phyloP scores from a whole-genome alignment of 2,888 invertebrate species.

The Salticus scenicus region DNA sequence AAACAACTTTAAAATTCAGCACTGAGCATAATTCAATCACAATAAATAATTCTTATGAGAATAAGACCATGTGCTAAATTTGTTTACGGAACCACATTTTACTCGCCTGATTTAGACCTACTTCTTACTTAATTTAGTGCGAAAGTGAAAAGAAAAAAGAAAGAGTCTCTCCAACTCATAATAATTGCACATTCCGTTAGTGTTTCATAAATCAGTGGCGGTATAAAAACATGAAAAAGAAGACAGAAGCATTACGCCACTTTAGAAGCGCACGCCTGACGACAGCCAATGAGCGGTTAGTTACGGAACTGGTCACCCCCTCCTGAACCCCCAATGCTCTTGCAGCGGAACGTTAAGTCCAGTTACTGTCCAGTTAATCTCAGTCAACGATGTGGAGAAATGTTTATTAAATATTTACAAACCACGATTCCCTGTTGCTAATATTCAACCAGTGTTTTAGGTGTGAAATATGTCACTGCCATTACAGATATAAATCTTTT shows the following conservation, averaged over 20 bases:
- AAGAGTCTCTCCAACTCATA: background rate
- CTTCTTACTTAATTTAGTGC: background rate
- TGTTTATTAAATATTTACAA: constrained; percentile 55
- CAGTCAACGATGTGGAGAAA: constrained; percentile 42
- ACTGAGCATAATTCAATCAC: too few species aligned
- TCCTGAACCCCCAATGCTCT: constrained; percentile 24
- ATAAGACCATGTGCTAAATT: background rate
- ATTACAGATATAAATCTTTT: background rate
- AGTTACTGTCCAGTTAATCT: constrained; percentile 28
- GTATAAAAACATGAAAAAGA: constrained; percentile 27
- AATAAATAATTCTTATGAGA: background rate
- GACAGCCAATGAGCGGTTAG: constrained; percentile 44
- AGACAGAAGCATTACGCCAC: constrained; percentile 61
- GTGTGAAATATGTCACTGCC: background rate
- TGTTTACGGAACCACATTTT: background rate
- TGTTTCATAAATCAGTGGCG: constrained; percentile 52
- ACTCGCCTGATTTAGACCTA: background rate
- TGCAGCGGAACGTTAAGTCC: constrained; percentile 35
- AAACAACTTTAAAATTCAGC: too few species aligned
- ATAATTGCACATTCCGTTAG: constrained; percentile 52
- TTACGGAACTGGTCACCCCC: constrained; percentile 7
- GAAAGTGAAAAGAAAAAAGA: background rate
- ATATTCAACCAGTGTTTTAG: constrained; percentile 23
- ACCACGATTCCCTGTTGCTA: background rate
- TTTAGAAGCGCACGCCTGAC: constrained; percentile 34